phyloP scores from a whole-genome alignment of 2,113 vertebrate species.

The Pholis gunnellus region DNA sequence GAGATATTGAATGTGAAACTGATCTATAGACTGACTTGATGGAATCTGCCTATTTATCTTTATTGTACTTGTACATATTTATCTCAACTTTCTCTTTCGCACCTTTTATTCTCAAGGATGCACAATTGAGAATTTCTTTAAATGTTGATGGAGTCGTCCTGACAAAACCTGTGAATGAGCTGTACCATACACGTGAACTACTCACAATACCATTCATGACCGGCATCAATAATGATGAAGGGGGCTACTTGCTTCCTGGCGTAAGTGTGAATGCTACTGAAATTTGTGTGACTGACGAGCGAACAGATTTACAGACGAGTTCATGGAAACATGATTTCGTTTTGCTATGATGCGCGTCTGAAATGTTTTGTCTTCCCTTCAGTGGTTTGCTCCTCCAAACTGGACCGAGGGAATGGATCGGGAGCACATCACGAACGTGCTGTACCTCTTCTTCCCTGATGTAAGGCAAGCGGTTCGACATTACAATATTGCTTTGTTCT shows the following conservation, averaged over 20 bases:
- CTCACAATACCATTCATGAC: constrained; percentile 70
- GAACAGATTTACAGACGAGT: neutral
- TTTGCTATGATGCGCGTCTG: neutral
- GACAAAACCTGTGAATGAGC: constrained; percentile 55
- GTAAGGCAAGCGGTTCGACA: constrained; percentile 64
- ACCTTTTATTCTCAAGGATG: constrained; percentile 35
- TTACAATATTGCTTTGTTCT: neutral
- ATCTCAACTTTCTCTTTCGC: no score
- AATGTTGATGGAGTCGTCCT: constrained; percentile 65
- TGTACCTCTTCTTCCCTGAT: constrained; percentile 47
- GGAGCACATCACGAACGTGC: neutral
- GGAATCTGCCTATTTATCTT: no score
- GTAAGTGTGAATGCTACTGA: constrained; percentile 44
- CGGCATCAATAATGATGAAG: constrained; percentile 70
- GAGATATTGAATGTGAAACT: no score
- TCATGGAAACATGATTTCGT: neutral
- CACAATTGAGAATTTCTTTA: accelerated
- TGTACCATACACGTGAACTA: constrained; percentile 46
- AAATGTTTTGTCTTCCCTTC: constrained; percentile 11
- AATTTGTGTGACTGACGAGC: neutral
- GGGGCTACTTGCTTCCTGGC: constrained; percentile 28
- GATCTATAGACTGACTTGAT: no score
- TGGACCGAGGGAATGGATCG: constrained; percentile 82
- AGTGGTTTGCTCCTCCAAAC: constrained; percentile 70
- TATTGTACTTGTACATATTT: no score